Conservation (phyloP, 2,888 invertebrate species). For the Oscheius onirici region DNA sequence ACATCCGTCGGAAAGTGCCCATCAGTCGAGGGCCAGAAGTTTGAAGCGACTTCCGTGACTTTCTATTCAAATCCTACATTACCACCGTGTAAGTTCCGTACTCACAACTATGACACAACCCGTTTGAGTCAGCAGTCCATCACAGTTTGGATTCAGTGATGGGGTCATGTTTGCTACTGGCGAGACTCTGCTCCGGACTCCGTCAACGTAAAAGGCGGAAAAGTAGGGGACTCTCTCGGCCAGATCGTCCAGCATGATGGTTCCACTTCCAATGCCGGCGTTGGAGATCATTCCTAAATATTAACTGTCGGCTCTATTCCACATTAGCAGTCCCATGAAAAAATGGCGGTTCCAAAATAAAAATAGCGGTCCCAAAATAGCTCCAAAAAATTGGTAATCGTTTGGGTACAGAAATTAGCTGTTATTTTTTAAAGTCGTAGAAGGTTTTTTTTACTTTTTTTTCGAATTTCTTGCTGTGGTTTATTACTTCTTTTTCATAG, state of each 20-base stretch:
- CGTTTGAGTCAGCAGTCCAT: slow-evolving; percentile 32
- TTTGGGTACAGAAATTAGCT: no score
- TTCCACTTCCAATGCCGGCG: slow-evolving; percentile 52
- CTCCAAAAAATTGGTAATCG: no score
- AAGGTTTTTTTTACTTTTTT: no score
- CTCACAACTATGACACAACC: slow-evolving; percentile 38
- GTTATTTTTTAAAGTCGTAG: no score
- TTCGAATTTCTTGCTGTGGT: no score
- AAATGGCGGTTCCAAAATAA: no score
- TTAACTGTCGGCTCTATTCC: no score
- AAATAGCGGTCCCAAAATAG: no score
- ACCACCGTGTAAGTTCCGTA: background rate
- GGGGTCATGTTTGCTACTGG: slow-evolving; percentile 41
- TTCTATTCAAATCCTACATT: slow-evolving; percentile 25
- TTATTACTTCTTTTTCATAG: no score
- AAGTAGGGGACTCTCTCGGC: slow-evolving; percentile 50
- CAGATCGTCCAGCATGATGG: slow-evolving; percentile 45
- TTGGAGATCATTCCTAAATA: slow-evolving; percentile 56
- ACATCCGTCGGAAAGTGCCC: slow-evolving; percentile 47
- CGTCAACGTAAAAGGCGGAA: slow-evolving; percentile 47
- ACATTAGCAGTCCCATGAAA: no score
- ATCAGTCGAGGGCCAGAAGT: slow-evolving; percentile 48
- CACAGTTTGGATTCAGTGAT: slow-evolving; percentile 35
- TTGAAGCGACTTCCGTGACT: slow-evolving; percentile 44
- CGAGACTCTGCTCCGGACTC: slow-evolving; percentile 22